These are phyloP conservation scores for Pelmatolapia mariae DNA, from an alignment of 2,113 vertebrate genomes.

Conservation along the genomic window DNA sequence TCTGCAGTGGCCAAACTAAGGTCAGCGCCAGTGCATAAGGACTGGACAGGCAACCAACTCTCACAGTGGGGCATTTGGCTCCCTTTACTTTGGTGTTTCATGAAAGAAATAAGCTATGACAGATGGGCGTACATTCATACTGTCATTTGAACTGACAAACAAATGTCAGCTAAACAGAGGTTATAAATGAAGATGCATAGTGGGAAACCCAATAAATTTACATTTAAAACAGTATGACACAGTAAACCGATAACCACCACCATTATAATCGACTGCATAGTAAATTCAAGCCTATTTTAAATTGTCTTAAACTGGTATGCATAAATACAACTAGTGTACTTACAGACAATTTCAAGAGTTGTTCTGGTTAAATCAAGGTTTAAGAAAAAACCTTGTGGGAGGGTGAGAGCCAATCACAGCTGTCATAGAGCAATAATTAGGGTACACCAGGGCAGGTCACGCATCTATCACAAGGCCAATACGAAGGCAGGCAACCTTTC, in stretches of 20 bases:
- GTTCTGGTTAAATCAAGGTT: neutral
- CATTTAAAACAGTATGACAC: neutral
- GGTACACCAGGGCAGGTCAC: neutral
- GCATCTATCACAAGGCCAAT: neutral
- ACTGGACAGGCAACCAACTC: neutral
- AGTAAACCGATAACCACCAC: neutral
- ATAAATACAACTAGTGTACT: neutral
- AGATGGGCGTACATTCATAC: neutral
- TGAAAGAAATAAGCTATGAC: neutral
- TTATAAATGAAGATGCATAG: fast-evolving
- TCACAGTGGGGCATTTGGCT: neutral
- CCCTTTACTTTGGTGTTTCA: neutral
- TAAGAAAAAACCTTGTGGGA: neutral
- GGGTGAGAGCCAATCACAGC: neutral
- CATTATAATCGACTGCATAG: neutral
- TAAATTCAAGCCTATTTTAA: neutral
- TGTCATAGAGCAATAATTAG: neutral
- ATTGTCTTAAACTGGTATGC: neutral
- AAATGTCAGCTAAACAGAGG: fast-evolving
- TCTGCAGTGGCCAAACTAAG: neutral
- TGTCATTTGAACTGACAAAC: neutral
- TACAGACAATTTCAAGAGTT: neutral
- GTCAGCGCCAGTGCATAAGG: neutral
- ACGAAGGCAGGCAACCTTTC: fast-evolving
- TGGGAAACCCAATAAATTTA: neutral